phyloP scores from a whole-genome alignment of 2,113 vertebrate species.

The Xyliphius kryptos region DNA sequence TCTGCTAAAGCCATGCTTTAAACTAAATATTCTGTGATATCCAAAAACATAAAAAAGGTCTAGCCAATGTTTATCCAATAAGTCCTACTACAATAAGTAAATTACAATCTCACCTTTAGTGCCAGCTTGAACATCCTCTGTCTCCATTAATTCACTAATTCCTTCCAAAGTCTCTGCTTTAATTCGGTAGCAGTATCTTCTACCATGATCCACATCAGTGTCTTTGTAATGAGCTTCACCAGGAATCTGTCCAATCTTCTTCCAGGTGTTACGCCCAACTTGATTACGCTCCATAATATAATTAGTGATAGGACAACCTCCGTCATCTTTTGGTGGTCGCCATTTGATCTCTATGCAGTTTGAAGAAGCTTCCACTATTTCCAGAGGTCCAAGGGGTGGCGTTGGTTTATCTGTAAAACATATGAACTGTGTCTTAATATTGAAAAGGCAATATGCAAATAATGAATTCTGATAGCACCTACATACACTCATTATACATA shows the following conservation, averaged over 20 bases:
- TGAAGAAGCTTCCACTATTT: slow-evolving; percentile 63
- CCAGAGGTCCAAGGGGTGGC: slow-evolving; percentile 77
- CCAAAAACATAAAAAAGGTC: background rate
- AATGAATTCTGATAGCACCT: background rate
- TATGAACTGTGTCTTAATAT: background rate
- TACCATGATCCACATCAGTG: slow-evolving; percentile 71
- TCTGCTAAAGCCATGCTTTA: too few species aligned
- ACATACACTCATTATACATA: background rate
- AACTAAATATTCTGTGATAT: too few species aligned
- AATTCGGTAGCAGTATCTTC: slow-evolving; percentile 80
- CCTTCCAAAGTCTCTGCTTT: slow-evolving; percentile 73
- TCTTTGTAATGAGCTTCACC: slow-evolving; percentile 66
- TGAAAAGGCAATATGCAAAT: background rate
- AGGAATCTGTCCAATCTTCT: slow-evolving; percentile 68
- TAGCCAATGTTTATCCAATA: background rate
- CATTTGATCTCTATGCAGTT: slow-evolving; percentile 70
- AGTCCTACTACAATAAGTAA: background rate
- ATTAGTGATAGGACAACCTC: slow-evolving; percentile 69
- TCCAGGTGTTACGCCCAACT: slow-evolving; percentile 77
- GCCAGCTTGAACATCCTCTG: slow-evolving; percentile 74
- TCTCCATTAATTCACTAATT: slow-evolving; percentile 71
- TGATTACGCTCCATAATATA: slow-evolving; percentile 79
- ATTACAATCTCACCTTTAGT: slow-evolving; percentile 72
- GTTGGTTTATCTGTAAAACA: slow-evolving; percentile 71
- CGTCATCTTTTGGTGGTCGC: slow-evolving; percentile 74